Evolutionary conservation across 2,113 vertebrate species (phyloP).

Genomic region (Anhinga anhinga): DNA sequence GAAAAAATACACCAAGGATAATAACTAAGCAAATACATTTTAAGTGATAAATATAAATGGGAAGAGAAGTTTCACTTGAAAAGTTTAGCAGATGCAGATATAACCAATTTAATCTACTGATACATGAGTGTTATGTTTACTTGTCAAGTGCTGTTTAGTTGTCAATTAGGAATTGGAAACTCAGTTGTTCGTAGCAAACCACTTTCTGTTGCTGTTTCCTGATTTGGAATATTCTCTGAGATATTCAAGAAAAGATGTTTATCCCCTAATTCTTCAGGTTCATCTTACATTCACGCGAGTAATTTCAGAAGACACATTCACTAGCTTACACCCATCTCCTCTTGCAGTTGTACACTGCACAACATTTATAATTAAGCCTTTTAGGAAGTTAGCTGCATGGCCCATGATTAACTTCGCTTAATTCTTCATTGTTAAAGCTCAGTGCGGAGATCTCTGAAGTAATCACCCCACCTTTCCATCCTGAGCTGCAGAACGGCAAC

Average conservation of each 20-base stretch:
- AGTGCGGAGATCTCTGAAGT: not conserved
- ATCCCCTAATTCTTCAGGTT: not conserved
- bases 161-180: not conserved
- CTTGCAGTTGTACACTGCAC: not conserved
- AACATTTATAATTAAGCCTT: constrained; percentile 64
- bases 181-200: not conserved
- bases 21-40: constrained; percentile 2
- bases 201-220: not conserved
- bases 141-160: not conserved
- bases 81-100: constrained; percentile 8
- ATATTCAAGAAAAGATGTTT: not conserved
- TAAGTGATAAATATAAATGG: not conserved
- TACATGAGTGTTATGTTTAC: not conserved
- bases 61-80: not conserved
- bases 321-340: not conserved
- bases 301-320: constrained; percentile 34
- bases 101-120: not conserved
- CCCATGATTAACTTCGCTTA: constrained; percentile 37
- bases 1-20: not conserved
- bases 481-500: not conserved
- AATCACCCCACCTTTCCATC: not conserved
- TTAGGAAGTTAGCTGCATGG: constrained; percentile 16
- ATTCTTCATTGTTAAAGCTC: constrained; percentile 42
- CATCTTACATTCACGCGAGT: not conserved
- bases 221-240: not conserved